Percentiles rank a stretch among this genome's conserved stretches.
Evolutionary conservation across 2,888 invertebrate genomes (phyloP).

Genomic region (Lamellibrachia satsuma): DNA sequence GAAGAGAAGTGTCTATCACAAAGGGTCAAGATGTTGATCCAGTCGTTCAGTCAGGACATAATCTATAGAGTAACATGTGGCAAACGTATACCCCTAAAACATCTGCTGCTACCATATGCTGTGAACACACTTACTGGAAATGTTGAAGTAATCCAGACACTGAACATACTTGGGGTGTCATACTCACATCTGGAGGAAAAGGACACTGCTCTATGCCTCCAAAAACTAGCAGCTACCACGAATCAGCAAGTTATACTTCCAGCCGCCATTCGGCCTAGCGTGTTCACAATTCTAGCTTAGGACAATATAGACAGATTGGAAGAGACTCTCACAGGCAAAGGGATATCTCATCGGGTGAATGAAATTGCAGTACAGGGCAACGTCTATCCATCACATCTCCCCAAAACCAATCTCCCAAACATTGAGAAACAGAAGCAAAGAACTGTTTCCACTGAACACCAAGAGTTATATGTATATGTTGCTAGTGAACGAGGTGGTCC

Average conservation of each 20-base stretch:
- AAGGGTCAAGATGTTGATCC: background rate
- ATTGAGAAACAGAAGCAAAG: constrained; percentile 32
- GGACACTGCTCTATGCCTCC: constrained; percentile 40
- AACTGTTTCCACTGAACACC: constrained; percentile 25
- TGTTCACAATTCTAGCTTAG: constrained; percentile 38
- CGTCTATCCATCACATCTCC: constrained; percentile 20
- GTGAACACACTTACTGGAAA: constrained; percentile 37
- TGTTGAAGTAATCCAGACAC: constrained; percentile 32
- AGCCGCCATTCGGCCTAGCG: constrained; percentile 33
- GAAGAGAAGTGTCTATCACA: background rate
- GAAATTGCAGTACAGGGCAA: constrained; percentile 41
- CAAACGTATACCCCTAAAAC: constrained; percentile 30
- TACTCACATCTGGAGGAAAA: constrained; percentile 35
- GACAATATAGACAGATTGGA: constrained; percentile 48
- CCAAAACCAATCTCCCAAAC: constrained; percentile 14
- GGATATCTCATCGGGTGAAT: constrained; percentile 45
- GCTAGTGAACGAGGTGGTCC: constrained; percentile 34
- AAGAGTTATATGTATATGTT: constrained; percentile 31
- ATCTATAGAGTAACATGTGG: constrained; percentile 32
- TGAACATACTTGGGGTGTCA: constrained; percentile 37
- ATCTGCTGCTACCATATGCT: constrained; percentile 33
- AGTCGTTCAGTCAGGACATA: background rate
- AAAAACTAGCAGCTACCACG: constrained; percentile 35
- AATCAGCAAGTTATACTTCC: constrained; percentile 32
- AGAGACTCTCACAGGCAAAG: constrained; percentile 41